Conservation (phyloP, 2,888 invertebrate species). For the Parapristionchus giblindavisi region DNA sequence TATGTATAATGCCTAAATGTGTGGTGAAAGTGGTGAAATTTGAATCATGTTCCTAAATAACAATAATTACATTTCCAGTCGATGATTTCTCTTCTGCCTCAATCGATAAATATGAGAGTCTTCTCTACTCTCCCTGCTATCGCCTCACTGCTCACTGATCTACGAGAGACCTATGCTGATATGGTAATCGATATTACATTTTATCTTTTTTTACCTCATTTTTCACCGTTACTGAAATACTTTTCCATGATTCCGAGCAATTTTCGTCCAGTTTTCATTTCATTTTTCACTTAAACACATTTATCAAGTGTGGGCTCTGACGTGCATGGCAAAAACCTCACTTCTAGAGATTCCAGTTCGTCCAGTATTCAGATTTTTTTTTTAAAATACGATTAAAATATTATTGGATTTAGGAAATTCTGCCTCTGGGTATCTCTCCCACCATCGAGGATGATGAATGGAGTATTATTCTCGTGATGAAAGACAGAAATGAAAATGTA, state of each 20-base stretch:
- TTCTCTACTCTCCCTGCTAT: not conserved
- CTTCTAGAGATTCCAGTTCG: no score
- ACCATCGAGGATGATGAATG: not conserved
- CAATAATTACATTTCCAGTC: not conserved
- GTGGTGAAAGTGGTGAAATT: no score
- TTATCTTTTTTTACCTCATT: no score
- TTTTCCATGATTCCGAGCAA: no score
- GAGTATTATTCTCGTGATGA: slow-evolving; percentile 1
- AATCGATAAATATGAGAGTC: slow-evolving; percentile 10
- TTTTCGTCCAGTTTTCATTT: no score
- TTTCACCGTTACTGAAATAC: no score
- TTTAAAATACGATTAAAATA: not conserved
- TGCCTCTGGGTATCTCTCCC: not conserved
- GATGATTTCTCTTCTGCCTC: not conserved
- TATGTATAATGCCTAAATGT: no score
- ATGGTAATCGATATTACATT: slow-evolving; percentile 5
- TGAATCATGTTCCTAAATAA: no score
- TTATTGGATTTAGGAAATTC: slow-evolving; percentile 10
- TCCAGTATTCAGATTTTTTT: no score
- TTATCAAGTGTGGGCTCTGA: no score
- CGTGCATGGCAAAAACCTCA: no score
- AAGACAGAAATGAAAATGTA: slow-evolving; percentile 25
- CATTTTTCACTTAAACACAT: no score
- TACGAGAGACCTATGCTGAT: slow-evolving; percentile 6
- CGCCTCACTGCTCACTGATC: slow-evolving; percentile 5